Conservation (phyloP, 2,113 vertebrate genomes). For the Neotoma lepida region DNA sequence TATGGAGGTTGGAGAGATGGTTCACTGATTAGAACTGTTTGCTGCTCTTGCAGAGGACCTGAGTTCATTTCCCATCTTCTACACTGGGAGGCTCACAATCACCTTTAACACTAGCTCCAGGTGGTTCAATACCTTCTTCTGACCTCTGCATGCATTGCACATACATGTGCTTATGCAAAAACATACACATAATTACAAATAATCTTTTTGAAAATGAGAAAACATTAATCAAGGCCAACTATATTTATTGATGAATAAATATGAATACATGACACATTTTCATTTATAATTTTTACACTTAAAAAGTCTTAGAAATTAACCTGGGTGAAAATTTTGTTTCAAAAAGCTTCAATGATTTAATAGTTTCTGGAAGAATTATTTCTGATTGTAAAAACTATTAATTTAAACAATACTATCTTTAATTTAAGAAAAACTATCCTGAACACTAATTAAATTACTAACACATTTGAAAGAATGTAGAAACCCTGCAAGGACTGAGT, state of each 20-base stretch:
- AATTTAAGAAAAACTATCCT: not conserved
- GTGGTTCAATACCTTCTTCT: not conserved
- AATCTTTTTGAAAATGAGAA: not conserved
- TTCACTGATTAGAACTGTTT: not conserved
- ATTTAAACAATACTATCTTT: not conserved
- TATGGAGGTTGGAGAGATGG: not conserved
- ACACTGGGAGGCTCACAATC: not conserved
- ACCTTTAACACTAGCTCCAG: not conserved
- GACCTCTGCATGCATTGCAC: not conserved
- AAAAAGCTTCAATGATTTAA: not conserved
- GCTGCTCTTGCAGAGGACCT: not conserved
- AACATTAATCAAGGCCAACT: not conserved
- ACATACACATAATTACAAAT: not conserved
- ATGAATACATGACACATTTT: not conserved
- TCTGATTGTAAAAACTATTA: not conserved
- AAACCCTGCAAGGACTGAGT: not conserved
- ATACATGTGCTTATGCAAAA: not conserved
- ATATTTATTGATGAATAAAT: not conserved
- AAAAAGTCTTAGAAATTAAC: not conserved
- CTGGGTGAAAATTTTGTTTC: not conserved
- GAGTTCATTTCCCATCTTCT: not conserved
- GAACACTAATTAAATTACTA: not conserved
- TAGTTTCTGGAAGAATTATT: not conserved
- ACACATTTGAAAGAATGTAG: not conserved
- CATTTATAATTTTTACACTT: not conserved